These are phyloP conservation scores for Branchipolynoe longqiensis DNA, from an alignment of 2,888 invertebrate genomes.

Conservation along the genomic window DNA sequence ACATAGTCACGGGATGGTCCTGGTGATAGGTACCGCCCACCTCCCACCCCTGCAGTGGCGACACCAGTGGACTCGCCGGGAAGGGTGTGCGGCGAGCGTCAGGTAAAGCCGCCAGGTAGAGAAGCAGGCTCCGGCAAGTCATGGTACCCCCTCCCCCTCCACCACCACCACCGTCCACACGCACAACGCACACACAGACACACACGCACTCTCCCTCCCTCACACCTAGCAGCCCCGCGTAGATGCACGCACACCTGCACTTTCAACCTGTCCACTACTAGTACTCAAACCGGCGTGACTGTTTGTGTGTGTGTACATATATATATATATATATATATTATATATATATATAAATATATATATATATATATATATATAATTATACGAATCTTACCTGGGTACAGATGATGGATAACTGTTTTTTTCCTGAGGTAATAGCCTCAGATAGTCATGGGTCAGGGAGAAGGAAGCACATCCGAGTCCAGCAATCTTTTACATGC, in stretches of 20 bases:
- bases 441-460: too few relatives aligned
- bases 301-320: not conserved
- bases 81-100: slow-evolving; percentile 29
- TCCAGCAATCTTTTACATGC: too few relatives aligned
- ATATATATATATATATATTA: too few relatives aligned
- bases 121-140: slow-evolving; percentile 45
- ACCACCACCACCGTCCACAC: not conserved
- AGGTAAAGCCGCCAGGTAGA: slow-evolving; percentile 48
- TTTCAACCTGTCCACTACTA: too few relatives aligned
- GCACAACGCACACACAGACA: not conserved
- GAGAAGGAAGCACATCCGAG: too few relatives aligned
- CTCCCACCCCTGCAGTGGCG: not conserved
- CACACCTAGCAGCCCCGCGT: not conserved
- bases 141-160: not conserved
- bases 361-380: too few relatives aligned
- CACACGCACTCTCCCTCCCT: not conserved
- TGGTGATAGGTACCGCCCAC: slow-evolving; percentile 27
- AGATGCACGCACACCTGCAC: too few relatives aligned
- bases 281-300: too few relatives aligned
- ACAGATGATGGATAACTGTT: too few relatives aligned
- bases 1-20: slow-evolving; percentile 30
- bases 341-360: too few relatives aligned
- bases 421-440: too few relatives aligned
- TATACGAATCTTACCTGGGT: too few relatives aligned
- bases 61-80: slow-evolving; percentile 23